Conservation (phyloP, 1,140 invertebrate genomes). For the Drosophila malerkotliana region DNA sequence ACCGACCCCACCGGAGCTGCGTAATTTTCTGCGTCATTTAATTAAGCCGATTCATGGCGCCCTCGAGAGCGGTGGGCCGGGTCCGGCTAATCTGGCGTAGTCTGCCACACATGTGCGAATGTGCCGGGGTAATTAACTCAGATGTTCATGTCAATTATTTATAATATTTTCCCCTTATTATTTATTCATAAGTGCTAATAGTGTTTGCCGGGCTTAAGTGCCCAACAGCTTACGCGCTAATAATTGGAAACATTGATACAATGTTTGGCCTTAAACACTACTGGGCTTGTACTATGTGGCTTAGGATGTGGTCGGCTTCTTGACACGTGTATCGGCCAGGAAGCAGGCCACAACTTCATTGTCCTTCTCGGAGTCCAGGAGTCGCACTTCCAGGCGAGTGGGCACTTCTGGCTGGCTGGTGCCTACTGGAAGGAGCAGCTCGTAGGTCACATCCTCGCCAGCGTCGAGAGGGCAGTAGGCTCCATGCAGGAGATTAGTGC, state of each 20-base stretch:
- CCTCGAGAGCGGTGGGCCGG: not conserved
- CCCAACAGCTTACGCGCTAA: constrained; percentile 38
- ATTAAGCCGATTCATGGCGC: constrained; percentile 76
- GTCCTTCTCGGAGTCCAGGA: constrained; percentile 40
- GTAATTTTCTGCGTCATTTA: constrained; percentile 84
- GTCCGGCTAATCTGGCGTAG: constrained; percentile 43
- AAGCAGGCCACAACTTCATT: constrained; percentile 62
- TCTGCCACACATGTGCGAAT: constrained; percentile 15
- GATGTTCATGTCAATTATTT: constrained; percentile 62
- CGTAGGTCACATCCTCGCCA: constrained; percentile 76
- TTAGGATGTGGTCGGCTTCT: constrained; percentile 35
- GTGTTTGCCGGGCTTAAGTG: constrained; percentile 53
- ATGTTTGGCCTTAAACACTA: constrained; percentile 42
- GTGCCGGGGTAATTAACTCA: constrained; percentile 59
- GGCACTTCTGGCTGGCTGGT: constrained; percentile 65
- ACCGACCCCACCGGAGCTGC: constrained; percentile 32
- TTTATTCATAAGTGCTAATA: constrained; percentile 78
- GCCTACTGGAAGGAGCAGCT: constrained; percentile 51
- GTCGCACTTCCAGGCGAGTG: constrained; percentile 57
- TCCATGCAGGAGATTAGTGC: constrained; percentile 63
- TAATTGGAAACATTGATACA: constrained; percentile 79
- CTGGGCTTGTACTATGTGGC: not conserved
- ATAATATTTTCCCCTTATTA: constrained; percentile 73
- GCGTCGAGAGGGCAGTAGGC: constrained; percentile 74
- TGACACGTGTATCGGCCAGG: constrained; percentile 62